Percentiles rank a stretch among this genome's conserved stretches.
These are phyloP conservation scores for Callitettix versicolor DNA, from an alignment of 1,140 invertebrate species.

Conservation along the genomic window DNA sequence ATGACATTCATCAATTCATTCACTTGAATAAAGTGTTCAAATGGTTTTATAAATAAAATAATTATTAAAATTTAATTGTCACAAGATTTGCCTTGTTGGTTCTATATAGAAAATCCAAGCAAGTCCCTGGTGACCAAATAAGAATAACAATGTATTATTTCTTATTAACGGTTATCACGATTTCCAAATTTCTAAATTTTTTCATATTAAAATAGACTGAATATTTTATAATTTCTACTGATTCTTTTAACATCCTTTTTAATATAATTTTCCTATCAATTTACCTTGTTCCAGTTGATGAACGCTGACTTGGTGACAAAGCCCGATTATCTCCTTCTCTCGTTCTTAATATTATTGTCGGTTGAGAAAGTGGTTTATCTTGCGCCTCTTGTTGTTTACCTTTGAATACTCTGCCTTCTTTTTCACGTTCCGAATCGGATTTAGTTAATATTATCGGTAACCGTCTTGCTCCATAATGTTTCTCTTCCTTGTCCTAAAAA, in stretches of 20 bases:
- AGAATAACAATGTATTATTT: no score
- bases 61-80: no score
- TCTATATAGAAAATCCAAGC: no score
- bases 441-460: conserved; percentile 24
- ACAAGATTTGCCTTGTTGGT: no score
- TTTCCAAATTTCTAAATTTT: neutral
- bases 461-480: conserved; percentile 18
- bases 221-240: neutral
- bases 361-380: conserved; percentile 27
- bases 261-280: no score
- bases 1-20: no score
- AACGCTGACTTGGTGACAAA: conserved; percentile 33
- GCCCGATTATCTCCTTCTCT: conserved; percentile 40
- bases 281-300: conserved; percentile 4
- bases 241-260: no score
- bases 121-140: no score
- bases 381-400: conserved; percentile 3
- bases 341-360: conserved; percentile 42
- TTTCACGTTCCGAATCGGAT: conserved; percentile 19
- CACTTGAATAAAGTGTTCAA: no score
- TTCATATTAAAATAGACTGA: conserved; percentile 1
- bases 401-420: conserved; percentile 8
- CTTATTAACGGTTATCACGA: neutral
- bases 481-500: conserved; percentile 22
- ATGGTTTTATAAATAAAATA: no score